These are phyloP conservation scores for Gyrodactylus salaris DNA, from an alignment of 1,140 invertebrate genomes.

Conservation along the genomic window DNA sequence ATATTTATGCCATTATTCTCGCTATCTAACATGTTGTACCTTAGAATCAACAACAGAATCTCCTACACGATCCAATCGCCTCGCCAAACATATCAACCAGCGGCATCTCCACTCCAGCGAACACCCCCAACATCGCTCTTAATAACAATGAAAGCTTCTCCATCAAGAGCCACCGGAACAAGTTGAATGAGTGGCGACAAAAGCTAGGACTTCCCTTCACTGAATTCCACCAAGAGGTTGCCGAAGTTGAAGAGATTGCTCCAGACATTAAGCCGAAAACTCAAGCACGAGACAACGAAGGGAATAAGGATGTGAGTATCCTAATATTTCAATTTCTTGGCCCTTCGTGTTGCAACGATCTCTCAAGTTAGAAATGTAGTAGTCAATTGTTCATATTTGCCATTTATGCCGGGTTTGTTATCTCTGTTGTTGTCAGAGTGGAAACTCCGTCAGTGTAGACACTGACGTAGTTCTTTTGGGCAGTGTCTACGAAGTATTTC, in stretches of 20 bases:
- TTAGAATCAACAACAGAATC: not conserved
- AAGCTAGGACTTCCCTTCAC: not conserved
- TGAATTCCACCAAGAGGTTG: not conserved
- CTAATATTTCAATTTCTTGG: not conserved
- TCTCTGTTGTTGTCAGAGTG: too few species aligned
- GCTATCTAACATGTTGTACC: not conserved
- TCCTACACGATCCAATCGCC: not conserved
- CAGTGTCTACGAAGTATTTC: too few species aligned
- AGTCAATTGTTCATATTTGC: too few species aligned
- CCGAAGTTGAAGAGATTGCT: not conserved
- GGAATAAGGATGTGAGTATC: not conserved
- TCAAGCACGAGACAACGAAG: not conserved
- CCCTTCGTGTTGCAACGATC: too few species aligned
- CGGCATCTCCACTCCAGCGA: not conserved
- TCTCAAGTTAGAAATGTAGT: too few species aligned
- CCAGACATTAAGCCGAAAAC: not conserved
- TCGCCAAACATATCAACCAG: not conserved
- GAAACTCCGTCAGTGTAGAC: too few species aligned
- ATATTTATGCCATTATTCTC: not conserved
- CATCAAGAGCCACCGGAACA: not conserved
- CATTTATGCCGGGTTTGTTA: too few species aligned
- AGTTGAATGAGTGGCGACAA: not conserved
- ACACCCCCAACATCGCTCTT: not conserved
- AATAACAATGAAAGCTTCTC: too few species aligned
- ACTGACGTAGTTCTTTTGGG: too few species aligned